Evolutionary conservation across 2,113 vertebrate species (phyloP).

Genomic region (Tichodroma muraria): DNA sequence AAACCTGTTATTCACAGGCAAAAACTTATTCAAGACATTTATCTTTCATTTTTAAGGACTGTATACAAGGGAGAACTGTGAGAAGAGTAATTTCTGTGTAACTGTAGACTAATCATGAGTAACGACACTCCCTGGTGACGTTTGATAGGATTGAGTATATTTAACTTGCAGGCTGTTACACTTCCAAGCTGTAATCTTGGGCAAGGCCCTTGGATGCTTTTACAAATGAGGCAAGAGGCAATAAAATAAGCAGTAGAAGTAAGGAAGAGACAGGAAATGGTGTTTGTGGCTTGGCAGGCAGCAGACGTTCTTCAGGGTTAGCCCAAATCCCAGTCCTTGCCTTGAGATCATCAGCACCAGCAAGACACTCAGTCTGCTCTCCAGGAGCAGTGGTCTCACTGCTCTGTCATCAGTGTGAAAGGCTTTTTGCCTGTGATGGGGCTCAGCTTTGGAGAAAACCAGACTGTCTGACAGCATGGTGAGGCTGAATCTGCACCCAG

Average conservation of each 20-base stretch:
- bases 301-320: neutral
- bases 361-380: neutral
- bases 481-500: accelerated
- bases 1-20: neutral
- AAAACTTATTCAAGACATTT: neutral
- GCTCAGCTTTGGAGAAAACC: neutral
- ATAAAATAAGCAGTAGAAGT: neutral
- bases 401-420: neutral
- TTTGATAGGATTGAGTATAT: neutral
- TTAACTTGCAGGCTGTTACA: neutral
- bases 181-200: neutral
- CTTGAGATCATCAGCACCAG: neutral
- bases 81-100: neutral
- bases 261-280: neutral
- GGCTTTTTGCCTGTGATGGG: neutral
- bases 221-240: neutral
- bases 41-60: neutral
- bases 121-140: neutral
- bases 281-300: neutral
- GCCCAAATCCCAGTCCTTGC: neutral
- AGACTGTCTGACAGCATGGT: accelerated
- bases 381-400: neutral
- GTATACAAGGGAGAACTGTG: neutral
- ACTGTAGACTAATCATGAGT: neutral
- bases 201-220: neutral